Evolutionary conservation across 2,797 vertebrate genomes (phyloP), one percentile per base, ranked within the genome.

Genomic region (Astyanax mexicanus): DNA sequence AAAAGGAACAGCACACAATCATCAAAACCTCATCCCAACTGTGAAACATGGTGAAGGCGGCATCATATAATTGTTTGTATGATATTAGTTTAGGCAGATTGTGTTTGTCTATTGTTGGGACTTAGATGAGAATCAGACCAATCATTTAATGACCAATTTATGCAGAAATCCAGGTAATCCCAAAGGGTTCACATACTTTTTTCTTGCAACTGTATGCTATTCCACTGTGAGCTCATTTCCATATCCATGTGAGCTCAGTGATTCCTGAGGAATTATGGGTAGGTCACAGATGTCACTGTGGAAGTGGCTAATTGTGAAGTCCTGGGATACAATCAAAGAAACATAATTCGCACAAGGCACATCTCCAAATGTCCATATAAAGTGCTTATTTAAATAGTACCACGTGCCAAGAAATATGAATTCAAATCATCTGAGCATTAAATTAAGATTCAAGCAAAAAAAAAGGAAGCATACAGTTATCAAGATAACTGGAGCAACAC

Each of bases 221-320:
- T 49, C 27, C 75, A 11, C 15, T 23, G 15, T 58, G 54, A 61
- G 11, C 23, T 69, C 3, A n/a, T n/a, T n/a, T n/a, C n/a, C 11
- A 42, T 17, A 66, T 68, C 32, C 73, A 37, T 15, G 7, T 17
- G 6, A 52, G 42, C 29, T 23, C 3, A 10, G 38, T 49, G 25
- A 65, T 74, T 74, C 55, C 17, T 67, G 29, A 51, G 35, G 40
- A 72, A 57, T 19, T 71, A 32, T 72, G 55, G 19, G 47, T 45
- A 65, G 38, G 72, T n/a, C 47, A 55, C 5, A 35, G 42, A 65
- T 38, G 72, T n/a, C 47, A 55, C 5, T 35, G 42, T 8, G 3
- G 32, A 47, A 65, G 49, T 25, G 51, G n/a, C 21, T 9, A 15
- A 38, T 54, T 54, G 8, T 55, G 9, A 66, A 44, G 40, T 37